Evolutionary conservation across 2,888 invertebrate genomes (phyloP).

Genomic region (Dryococelus australis): DNA sequence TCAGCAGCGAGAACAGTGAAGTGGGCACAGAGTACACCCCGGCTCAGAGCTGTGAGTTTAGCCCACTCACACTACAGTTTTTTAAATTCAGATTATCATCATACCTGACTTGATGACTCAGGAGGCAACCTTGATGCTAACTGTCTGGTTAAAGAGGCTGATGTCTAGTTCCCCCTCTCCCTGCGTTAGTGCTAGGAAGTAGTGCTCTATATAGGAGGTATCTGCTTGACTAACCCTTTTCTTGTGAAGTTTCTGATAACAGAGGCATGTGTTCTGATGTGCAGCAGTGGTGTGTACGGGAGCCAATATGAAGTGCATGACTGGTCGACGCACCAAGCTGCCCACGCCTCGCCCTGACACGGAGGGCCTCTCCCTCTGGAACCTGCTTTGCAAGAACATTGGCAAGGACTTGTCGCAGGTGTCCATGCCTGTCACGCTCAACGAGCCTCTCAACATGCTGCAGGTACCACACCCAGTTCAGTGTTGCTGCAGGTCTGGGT

Average conservation of each 20-base stretch:
- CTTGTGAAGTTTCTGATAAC: no score
- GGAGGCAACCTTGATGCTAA: no score
- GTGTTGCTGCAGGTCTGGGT: background rate
- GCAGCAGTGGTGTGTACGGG: slow-evolving; percentile 31
- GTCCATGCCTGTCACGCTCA: slow-evolving; percentile 86
- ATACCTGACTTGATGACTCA: background rate
- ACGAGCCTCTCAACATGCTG: slow-evolving; percentile 83
- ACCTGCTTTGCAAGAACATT: slow-evolving; percentile 80
- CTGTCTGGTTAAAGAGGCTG: no score
- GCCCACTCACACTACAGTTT: background rate
- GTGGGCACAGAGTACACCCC: slow-evolving; percentile 61
- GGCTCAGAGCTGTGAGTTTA: slow-evolving; percentile 54
- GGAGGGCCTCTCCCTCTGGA: slow-evolving; percentile 82
- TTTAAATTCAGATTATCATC: background rate
- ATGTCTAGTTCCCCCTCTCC: no score
- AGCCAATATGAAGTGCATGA: slow-evolving; percentile 48
- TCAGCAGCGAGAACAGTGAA: slow-evolving; percentile 73
- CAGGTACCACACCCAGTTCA: slow-evolving; percentile 62
- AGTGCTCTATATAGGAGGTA: no score
- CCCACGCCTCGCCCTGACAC: slow-evolving; percentile 76
- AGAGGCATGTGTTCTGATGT: background rate
- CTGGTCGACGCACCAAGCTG: slow-evolving; percentile 71
- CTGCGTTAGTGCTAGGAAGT: no score
- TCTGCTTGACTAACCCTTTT: no score
- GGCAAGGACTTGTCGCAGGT: slow-evolving; percentile 87